Evolutionary conservation across 2,797 vertebrate species (phyloP), one percentile per base, ranked within the genome.

Genomic region (Nothura maculosa): DNA sequence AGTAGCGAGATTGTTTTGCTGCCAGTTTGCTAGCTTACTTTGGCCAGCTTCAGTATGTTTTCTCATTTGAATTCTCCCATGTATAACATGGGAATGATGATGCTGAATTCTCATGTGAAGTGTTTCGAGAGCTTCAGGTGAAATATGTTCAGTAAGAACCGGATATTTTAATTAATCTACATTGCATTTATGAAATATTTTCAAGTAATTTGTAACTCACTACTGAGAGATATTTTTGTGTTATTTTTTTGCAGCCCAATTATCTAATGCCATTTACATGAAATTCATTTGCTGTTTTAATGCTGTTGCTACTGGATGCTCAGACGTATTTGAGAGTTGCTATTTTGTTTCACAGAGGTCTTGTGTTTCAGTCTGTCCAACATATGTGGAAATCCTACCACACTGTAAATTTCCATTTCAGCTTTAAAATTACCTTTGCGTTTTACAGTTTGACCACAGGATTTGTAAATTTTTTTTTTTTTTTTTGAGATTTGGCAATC

Each of bases 41-140:
- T 85, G 69, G 60, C 55, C 66, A 74, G 63, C 34, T 58, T 84
- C 28, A 42, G 19, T 68, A 3, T 61, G 9, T 50, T 68, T 68
- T 74, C 48, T 73, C 36, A 36, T 75, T 85, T 54, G 40, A 0
- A 61, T 92, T 28, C 25, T 85, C 74, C 34, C 13, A 10, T 69
- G 25, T 69, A 18, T 84, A 50, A 84, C 89, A 40, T 80, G 42
- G 32, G 28, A 57, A 69, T 69, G 79, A 75, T 55, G 42, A 60
- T 93, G 64, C 28, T 76, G n/a, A 50, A 54, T 75, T 95, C 34
- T n/a, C 22, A 10, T 61, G 1, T 76, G 50, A 67, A 36, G 34
- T 62, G n/a, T 73, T 94, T 81, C 50, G n/a, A 70, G 63, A 82
- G 52, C 38, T 76, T 92, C n/a, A 76, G 55, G 62, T 79, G 20